These are phyloP conservation scores for Chalcis sispes DNA, from an alignment of 2,888 invertebrate species.

Conservation along the genomic window DNA sequence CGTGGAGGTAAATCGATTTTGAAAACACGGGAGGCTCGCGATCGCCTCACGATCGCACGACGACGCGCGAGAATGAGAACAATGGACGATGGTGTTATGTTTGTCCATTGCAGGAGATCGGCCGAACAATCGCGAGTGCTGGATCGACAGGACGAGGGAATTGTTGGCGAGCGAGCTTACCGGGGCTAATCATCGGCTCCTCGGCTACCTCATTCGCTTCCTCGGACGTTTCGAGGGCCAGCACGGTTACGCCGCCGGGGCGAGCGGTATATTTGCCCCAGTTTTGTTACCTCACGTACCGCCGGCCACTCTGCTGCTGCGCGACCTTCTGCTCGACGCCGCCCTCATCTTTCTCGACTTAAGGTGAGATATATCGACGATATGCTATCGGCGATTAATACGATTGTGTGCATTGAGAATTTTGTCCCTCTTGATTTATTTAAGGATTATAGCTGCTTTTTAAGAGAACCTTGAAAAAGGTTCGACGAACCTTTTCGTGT, in stretches of 20 bases:
- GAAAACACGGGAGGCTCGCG: no score
- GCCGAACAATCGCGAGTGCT: conserved; percentile 66
- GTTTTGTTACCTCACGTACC: conserved; percentile 74
- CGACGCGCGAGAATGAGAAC: neutral
- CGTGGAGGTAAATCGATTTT: no score
- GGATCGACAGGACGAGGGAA: conserved; percentile 70
- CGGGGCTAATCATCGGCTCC: conserved; percentile 68
- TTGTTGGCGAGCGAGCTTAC: conserved; percentile 68
- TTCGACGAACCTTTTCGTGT: no score
- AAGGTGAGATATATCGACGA: neutral
- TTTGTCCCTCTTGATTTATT: no score
- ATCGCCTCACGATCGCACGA: neutral
- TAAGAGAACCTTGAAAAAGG: no score
- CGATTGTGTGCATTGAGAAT: neutral
- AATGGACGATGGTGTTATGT: neutral
- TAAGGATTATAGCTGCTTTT: no score
- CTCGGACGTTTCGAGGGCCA: conserved; percentile 71
- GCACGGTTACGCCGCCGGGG: conserved; percentile 72
- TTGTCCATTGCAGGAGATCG: conserved; percentile 65
- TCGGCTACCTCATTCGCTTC: conserved; percentile 72
- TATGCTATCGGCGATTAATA: neutral
- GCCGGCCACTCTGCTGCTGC: conserved; percentile 72
- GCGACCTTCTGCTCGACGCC: conserved; percentile 72
- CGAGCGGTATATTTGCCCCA: conserved; percentile 73
- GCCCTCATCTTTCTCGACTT: conserved; percentile 68